Base-by-base conservation (phyloP, 2,797 vertebrate genomes). In the Argya squamiceps region DNA sequence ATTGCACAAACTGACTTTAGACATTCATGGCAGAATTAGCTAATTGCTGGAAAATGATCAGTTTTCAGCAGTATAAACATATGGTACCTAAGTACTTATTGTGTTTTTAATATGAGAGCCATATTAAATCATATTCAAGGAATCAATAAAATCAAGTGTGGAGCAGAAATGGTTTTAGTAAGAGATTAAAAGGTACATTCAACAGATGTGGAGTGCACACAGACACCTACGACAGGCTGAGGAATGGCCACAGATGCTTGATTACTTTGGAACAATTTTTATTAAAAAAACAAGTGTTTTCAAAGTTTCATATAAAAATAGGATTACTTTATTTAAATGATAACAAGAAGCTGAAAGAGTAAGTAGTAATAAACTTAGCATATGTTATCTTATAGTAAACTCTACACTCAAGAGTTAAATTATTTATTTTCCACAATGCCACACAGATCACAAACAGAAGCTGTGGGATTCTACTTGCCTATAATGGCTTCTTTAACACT, bases 401-500 rank as follows among this genome's bases (percentile, higher is more conserved):
- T 29, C 67, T 44, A 55, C 17, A 36, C 88, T 78, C 29, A 29
- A 26, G 32, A 75, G 29, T 75, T 68, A 60, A 68, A 77, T 63
- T 64, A 59, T 39, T 21, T 84, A 3, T 77, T 67, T 89, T 65
- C 34, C 46, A 89, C 29, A 65, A 24, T 55, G 50, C 60, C 36
- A 53, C 2, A 23, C 0, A 79, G 22, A 43, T 70, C 53, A 79
- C 36, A 73, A 68, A 69, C 13, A 44, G 63, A 84, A 67, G 24
- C 29, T 60, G 69, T 37, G 47, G 36, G 37, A 78, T 65, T 63
- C 44, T 87, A 96, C 98, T 98, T 98, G 98, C 99, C 99, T 97
- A 98, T 98, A 83, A 98, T 97, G 37, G 97, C 98, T 96, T 99
- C 98, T 96, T 99, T 98, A 59, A 98, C 98, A 2, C 97, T 98